These are phyloP conservation scores for Mantis religiosa DNA, from an alignment of 2,888 invertebrate genomes.

Conservation along the genomic window DNA sequence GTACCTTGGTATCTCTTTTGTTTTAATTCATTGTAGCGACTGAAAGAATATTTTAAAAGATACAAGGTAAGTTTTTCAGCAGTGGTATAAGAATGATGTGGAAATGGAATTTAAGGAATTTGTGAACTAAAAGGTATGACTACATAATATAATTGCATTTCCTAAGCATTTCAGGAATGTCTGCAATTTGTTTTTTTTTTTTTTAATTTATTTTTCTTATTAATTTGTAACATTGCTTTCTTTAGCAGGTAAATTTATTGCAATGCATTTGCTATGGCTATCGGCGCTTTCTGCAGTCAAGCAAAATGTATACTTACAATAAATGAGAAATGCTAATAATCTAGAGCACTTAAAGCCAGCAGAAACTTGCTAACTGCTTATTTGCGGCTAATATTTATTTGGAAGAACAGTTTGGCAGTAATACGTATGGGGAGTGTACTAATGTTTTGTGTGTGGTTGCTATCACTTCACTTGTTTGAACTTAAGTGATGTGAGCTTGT, in stretches of 20 bases:
- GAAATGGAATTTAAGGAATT: neutral
- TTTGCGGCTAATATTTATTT: neutral
- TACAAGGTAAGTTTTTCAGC: neutral
- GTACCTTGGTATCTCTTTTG: neutral
- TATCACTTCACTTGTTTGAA: neutral
- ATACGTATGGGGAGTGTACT: neutral
- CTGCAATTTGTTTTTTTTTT: neutral
- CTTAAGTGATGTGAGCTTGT: neutral
- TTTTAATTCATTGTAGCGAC: neutral
- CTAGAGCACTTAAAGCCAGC: neutral
- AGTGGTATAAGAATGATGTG: neutral
- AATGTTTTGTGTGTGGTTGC: too few species aligned
- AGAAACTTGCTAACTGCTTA: neutral
- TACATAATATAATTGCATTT: neutral
- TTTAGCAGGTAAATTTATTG: neutral
- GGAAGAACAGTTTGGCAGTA: neutral
- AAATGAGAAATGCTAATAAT: neutral
- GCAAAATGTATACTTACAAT: neutral
- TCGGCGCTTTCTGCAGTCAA: neutral
- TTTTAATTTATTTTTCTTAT: neutral
- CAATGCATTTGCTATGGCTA: neutral
- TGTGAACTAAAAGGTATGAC: neutral
- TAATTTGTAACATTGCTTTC: neutral
- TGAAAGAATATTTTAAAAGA: too few species aligned
- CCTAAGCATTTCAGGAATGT: neutral